These are phyloP conservation scores for Pseudonaja textilis DNA, from an alignment of 2,113 vertebrate genomes.

Conservation along the genomic window DNA sequence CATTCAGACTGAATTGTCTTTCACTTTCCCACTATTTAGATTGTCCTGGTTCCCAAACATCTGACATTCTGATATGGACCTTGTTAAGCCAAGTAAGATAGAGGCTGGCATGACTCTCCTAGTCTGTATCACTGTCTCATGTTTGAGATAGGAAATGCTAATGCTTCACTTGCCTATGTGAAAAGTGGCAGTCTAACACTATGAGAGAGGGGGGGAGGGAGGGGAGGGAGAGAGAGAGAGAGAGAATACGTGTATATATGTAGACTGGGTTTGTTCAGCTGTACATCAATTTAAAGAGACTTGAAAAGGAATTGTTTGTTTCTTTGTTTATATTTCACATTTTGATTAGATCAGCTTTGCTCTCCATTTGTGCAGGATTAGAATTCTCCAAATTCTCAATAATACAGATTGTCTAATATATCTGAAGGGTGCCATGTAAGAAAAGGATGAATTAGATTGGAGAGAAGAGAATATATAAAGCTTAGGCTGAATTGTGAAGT, in stretches of 20 bases:
- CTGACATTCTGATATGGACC: background rate
- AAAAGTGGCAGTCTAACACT: background rate
- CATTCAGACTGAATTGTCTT: background rate
- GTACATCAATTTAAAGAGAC: background rate
- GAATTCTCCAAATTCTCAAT: background rate
- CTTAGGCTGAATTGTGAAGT: background rate
- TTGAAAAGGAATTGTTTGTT: background rate
- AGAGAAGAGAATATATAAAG: background rate
- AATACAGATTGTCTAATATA: background rate
- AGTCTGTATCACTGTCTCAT: background rate
- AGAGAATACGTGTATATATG: background rate
- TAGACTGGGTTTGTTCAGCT: background rate
- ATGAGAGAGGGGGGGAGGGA: no score
- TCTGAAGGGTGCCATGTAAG: background rate
- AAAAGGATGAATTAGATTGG: background rate
- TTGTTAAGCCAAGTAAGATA: background rate
- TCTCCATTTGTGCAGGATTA: background rate
- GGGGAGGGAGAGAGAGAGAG: no score
- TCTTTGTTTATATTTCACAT: background rate
- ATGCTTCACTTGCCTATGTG: background rate
- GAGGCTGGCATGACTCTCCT: background rate
- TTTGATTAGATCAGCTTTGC: background rate
- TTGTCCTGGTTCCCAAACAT: background rate
- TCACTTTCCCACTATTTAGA: background rate
- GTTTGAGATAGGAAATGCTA: background rate